These are phyloP conservation scores for Aspidoscelis tigris DNA, from an alignment of 2,113 vertebrate genomes.

Conservation along the genomic window DNA sequence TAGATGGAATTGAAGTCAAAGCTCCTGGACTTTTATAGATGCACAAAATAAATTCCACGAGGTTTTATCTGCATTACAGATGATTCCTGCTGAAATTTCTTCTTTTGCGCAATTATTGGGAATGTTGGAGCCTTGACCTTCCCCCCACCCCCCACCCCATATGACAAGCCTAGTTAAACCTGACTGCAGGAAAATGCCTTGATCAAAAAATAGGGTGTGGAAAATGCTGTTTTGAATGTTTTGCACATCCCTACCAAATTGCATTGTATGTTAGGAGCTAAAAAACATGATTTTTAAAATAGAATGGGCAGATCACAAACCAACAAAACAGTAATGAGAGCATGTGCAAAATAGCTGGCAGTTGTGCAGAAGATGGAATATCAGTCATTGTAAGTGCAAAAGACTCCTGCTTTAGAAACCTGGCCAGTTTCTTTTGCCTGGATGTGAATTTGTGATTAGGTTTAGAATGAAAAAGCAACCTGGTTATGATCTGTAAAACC, in stretches of 20 bases:
- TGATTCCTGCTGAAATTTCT: no score
- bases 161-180: background rate
- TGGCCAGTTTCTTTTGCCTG: no score
- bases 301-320: no score
- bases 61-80: background rate
- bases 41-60: background rate
- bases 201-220: no score
- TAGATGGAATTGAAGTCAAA: background rate
- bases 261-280: no score
- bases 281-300: no score
- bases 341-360: background rate
- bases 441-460: background rate
- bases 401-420: no score
- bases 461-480: background rate
- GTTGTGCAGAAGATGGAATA: background rate
- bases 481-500: background rate
- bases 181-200: no score
- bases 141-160: no score
- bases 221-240: no score
- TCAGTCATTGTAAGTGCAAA: no score
- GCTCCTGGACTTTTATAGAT: background rate
- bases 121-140: background rate
- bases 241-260: no score
- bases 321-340: background rate
- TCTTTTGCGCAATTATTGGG: background rate